phyloP scores from a whole-genome alignment of 2,888 invertebrate genomes.

The Chydorus sphaericus region DNA sequence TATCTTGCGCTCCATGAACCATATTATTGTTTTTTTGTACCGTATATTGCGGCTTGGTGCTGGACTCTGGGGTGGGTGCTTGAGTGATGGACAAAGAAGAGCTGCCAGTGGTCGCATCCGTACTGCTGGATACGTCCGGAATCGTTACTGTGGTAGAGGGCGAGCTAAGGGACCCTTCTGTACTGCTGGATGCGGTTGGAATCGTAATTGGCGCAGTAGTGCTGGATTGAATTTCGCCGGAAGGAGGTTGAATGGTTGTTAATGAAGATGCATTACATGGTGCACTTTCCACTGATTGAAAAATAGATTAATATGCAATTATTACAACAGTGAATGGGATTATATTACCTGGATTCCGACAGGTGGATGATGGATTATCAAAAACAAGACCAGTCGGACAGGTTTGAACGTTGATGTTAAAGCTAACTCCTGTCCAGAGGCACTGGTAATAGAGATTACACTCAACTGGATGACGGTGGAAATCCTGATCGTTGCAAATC shows the following conservation, averaged over 20 bases:
- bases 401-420: slow-evolving; percentile 6
- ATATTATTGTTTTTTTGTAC: no score
- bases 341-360: slow-evolving; percentile 11
- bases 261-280: no score
- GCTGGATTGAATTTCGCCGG: not conserved
- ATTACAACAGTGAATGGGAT: no score
- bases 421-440: slow-evolving; percentile 1
- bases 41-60: not conserved
- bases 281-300: no score
- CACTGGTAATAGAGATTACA: slow-evolving; percentile 13
- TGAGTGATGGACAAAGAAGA: no score
- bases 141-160: no score
- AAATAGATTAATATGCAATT: no score
- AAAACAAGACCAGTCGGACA: slow-evolving; percentile 3
- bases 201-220: not conserved
- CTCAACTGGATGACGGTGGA: slow-evolving; percentile 7
- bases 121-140: no score
- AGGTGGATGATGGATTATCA: slow-evolving; percentile 1
- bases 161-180: no score
- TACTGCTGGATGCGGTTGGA: not conserved
- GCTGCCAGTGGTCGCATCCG: no score
- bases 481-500: not conserved
- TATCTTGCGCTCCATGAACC: no score
- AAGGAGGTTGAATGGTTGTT: not conserved
- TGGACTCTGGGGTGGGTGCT: no score